Conservation (phyloP, 1,140 invertebrate species). For the Drosophila nasuta region DNA sequence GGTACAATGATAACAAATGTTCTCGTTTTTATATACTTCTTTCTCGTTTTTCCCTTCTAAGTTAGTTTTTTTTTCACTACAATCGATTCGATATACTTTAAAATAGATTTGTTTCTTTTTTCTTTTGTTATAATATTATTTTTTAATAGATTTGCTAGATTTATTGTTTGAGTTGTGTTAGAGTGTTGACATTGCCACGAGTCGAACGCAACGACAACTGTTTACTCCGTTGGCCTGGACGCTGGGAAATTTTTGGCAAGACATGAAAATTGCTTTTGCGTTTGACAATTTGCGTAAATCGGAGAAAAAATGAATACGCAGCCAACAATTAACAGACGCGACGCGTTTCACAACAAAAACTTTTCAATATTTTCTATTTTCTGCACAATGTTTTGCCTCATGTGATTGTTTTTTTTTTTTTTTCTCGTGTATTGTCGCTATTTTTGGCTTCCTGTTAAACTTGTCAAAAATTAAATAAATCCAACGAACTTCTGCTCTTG, state of each 20-base stretch:
- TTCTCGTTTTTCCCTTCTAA: constrained; percentile 25
- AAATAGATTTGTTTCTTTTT: constrained; percentile 6
- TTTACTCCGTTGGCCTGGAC: constrained; percentile 59
- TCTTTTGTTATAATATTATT: constrained; percentile 26
- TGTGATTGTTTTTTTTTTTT: background rate
- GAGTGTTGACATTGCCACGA: constrained; percentile 62
- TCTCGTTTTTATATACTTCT: constrained; percentile 22
- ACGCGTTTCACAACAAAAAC: constrained; percentile 18
- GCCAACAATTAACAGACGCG: constrained; percentile 9
- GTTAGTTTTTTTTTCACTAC: background rate
- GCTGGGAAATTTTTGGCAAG: constrained; percentile 68
- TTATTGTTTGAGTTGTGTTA: constrained; percentile 42
- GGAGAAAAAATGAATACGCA: constrained; percentile 32
- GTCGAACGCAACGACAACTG: constrained; percentile 53
- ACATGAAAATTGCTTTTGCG: constrained; percentile 69
- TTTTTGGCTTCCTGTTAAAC: constrained; percentile 46
- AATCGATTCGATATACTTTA: constrained; percentile 11
- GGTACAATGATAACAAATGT: constrained; percentile 48
- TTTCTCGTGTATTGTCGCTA: constrained; percentile 45
- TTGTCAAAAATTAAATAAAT: background rate
- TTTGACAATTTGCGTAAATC: constrained; percentile 61
- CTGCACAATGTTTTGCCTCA: constrained; percentile 38
- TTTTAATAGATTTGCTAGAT: constrained; percentile 19
- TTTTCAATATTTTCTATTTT: constrained; percentile 46
- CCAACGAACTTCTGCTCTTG: constrained; percentile 15